These are phyloP conservation scores for Scytalopus superciliaris DNA, from an alignment of 2,113 vertebrate genomes.

Conservation along the genomic window DNA sequence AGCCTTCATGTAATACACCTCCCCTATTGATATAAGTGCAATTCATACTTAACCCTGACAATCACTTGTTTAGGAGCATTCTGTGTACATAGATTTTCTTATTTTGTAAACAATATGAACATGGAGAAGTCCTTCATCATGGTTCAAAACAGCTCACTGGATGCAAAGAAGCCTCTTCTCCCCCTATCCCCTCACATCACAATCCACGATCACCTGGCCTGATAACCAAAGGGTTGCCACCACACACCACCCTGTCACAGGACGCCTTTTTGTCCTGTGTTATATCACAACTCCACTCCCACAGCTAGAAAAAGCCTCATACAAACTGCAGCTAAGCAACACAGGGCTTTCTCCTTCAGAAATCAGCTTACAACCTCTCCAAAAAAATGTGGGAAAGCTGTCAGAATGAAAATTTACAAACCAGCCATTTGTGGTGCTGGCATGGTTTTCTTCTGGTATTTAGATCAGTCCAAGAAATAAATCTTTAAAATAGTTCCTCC, in stretches of 20 bases:
- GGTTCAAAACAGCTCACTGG: not conserved
- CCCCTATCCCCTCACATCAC: not conserved
- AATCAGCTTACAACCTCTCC: not conserved
- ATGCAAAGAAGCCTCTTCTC: not conserved
- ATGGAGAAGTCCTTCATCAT: not conserved
- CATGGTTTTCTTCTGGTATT: not conserved
- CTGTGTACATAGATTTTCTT: not conserved
- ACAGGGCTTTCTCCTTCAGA: not conserved
- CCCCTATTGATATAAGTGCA: not conserved
- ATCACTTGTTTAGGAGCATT: not conserved
- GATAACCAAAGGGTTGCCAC: not conserved
- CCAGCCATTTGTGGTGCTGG: not conserved
- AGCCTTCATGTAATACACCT: not conserved
- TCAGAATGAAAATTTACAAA: conserved; percentile 9
- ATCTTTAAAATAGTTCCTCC: not conserved
- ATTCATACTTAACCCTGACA: not conserved
- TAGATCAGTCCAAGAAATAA: not conserved
- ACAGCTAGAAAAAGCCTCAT: not conserved
- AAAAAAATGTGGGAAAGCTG: not conserved
- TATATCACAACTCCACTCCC: not conserved
- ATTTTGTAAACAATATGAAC: not conserved
- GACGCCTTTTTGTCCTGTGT: not conserved
- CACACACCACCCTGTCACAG: not conserved
- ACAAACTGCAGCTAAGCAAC: conserved; percentile 15
- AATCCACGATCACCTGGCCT: not conserved